These are phyloP conservation scores for Plutomurus gul DNA, from an alignment of 1,140 invertebrate species.

Conservation along the genomic window DNA sequence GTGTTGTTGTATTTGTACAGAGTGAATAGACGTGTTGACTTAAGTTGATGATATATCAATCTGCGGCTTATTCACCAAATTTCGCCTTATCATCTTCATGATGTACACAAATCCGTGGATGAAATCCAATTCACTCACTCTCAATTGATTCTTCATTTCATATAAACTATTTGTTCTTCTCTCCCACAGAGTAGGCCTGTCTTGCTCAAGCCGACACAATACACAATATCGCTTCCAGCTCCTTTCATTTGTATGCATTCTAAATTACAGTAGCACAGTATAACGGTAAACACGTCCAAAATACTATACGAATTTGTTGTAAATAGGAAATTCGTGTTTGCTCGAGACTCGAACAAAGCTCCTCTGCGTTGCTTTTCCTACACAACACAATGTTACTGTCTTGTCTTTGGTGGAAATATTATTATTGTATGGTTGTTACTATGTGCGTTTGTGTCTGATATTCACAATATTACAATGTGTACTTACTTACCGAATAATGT, in stretches of 20 bases:
- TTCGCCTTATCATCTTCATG: background rate
- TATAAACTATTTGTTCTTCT: background rate
- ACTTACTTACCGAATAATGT: background rate
- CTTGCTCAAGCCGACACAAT: background rate
- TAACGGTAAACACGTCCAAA: no score
- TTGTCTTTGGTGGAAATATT: no score
- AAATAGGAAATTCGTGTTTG: no score
- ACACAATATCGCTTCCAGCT: background rate
- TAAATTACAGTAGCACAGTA: no score
- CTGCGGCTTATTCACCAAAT: conserved; percentile 14
- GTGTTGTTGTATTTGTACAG: background rate
- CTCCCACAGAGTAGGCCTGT: no score
- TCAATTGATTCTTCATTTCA: conserved; percentile 15
- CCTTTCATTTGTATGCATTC: no score
- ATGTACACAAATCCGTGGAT: conserved; percentile 13
- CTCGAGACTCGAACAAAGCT: no score
- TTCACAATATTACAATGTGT: background rate
- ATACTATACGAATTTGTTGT: no score
- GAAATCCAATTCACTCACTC: conserved; percentile 10
- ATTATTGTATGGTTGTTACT: no score
- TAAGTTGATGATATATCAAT: conserved; percentile 28
- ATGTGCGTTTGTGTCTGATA: background rate
- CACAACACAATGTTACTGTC: no score
- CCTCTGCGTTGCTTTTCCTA: no score
- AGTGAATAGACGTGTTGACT: conserved; percentile 9